phyloP scores from a whole-genome alignment of 2,113 vertebrate genomes.

The Xiphophorus hellerii region DNA sequence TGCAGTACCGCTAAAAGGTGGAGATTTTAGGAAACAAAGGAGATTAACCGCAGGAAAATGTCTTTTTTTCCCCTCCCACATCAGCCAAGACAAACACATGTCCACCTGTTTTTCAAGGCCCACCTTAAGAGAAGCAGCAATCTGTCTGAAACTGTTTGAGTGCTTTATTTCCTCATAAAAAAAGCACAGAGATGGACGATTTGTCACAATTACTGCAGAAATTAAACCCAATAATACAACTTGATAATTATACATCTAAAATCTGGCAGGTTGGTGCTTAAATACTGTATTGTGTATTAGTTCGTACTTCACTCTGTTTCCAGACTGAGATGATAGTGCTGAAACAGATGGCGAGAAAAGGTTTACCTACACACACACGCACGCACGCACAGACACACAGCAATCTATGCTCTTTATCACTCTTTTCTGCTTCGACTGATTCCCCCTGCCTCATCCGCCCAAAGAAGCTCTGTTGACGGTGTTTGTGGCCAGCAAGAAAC shows the following conservation, averaged over 20 bases:
- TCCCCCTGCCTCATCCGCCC: too few species aligned
- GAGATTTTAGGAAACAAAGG: background rate
- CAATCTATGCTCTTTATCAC: too few species aligned
- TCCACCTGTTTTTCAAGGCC: slow-evolving; percentile 8
- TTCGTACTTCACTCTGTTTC: slow-evolving; percentile 1
- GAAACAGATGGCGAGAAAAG: slow-evolving; percentile 18
- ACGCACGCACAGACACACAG: slow-evolving; percentile 17
- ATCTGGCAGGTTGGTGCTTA: background rate
- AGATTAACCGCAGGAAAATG: background rate
- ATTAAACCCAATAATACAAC: background rate
- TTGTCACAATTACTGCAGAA: background rate
- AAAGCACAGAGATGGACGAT: slow-evolving; percentile 11
- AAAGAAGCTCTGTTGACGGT: too few species aligned
- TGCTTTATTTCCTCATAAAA: slow-evolving; percentile 40
- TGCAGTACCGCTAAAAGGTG: background rate
- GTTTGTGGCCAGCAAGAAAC: too few species aligned
- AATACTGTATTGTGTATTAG: slow-evolving; percentile 10
- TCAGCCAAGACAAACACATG: background rate
- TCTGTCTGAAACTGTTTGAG: slow-evolving; percentile 14
- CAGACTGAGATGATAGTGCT: slow-evolving; percentile 35
- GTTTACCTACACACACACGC: slow-evolving; percentile 3
- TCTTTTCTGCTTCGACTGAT: too few species aligned
- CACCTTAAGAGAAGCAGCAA: slow-evolving; percentile 52
- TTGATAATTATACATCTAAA: background rate
- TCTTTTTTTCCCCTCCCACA: background rate